Conservation (phyloP, 2,888 invertebrate species). For the Nomada goodeniana region DNA sequence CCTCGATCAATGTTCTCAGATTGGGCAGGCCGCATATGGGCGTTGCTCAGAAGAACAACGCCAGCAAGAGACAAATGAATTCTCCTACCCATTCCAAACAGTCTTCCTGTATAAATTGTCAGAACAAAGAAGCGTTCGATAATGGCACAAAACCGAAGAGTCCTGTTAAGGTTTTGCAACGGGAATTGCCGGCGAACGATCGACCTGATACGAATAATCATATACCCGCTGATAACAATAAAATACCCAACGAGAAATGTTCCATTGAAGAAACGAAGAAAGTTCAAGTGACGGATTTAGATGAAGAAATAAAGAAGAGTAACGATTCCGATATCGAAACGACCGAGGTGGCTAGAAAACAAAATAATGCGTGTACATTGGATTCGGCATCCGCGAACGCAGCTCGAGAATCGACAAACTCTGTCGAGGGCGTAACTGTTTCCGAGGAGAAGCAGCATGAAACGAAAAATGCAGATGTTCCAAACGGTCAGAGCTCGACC, state of each 20-base stretch:
- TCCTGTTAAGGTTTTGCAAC: slow-evolving; percentile 73
- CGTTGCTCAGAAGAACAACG: slow-evolving; percentile 71
- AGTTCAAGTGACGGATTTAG: slow-evolving; percentile 73
- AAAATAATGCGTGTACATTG: slow-evolving; percentile 16
- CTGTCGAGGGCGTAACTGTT: slow-evolving; percentile 8
- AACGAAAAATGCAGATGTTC: slow-evolving; percentile 42
- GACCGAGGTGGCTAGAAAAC: slow-evolving; percentile 39
- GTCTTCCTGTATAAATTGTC: slow-evolving; percentile 58
- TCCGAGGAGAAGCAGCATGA: slow-evolving; percentile 56
- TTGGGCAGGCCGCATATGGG: slow-evolving; percentile 70
- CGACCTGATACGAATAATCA: slow-evolving; percentile 56
- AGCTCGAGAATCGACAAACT: slow-evolving; percentile 32
- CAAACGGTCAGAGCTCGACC: slow-evolving; percentile 33
- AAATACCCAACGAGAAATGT: slow-evolving; percentile 38
- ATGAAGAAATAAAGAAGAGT: slow-evolving; percentile 69
- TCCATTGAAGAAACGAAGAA: slow-evolving; percentile 56
- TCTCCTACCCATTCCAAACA: slow-evolving; percentile 72
- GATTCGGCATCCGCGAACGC: slow-evolving; percentile 7
- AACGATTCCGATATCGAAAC: slow-evolving; percentile 29
- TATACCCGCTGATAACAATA: slow-evolving; percentile 40
- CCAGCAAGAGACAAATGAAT: slow-evolving; percentile 69
- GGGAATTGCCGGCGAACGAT: slow-evolving; percentile 55
- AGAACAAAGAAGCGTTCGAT: slow-evolving; percentile 64
- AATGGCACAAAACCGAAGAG: slow-evolving; percentile 71
- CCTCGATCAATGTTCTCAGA: slow-evolving; percentile 63